A percentile compares a stretch with the other conserved stretches of the same genome.
phyloP scores from a whole-genome alignment of 2,113 vertebrate species.

The Brachypteracias leptosomus region DNA sequence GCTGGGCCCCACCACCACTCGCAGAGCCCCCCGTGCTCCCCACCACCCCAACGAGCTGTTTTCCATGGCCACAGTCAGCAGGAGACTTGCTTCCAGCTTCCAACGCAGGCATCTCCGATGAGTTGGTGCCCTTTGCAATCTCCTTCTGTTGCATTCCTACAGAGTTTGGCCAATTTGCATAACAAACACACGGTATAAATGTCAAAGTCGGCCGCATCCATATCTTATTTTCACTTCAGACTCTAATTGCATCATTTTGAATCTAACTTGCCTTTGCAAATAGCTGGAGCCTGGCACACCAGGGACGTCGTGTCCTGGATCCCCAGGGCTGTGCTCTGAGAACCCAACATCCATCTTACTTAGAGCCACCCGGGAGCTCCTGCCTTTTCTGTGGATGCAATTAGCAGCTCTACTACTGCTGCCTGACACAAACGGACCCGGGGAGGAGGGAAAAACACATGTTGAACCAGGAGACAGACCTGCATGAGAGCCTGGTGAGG shows the following conservation, averaged over 20 bases:
- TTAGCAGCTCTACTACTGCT: neutral
- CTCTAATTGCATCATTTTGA: neutral
- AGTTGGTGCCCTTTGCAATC: neutral
- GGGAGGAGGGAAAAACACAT: neutral
- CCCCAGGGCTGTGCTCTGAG: neutral
- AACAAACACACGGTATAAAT: neutral
- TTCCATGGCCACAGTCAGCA: fast-evolving
- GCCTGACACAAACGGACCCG: neutral
- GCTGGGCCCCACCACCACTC: fast-evolving
- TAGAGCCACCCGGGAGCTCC: fast-evolving
- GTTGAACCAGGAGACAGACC: neutral
- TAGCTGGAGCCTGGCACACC: neutral
- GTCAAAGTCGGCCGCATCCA: neutral
- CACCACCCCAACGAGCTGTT: neutral
- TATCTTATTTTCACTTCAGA: neutral
- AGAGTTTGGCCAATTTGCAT: constrained; percentile 17
- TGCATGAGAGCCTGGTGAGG: neutral
- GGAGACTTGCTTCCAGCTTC: neutral
- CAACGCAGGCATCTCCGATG: neutral
- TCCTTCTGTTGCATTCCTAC: neutral
- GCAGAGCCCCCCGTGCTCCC: neutral
- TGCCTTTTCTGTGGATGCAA: neutral
- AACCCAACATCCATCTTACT: neutral
- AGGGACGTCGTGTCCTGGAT: neutral
- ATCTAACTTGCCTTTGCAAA: neutral